Percentiles rank a stretch among this genome's conserved stretches.
phyloP scores from a whole-genome alignment of 37 sponge, comb jelly and placozoan genomes.

The Ianthella basta region DNA sequence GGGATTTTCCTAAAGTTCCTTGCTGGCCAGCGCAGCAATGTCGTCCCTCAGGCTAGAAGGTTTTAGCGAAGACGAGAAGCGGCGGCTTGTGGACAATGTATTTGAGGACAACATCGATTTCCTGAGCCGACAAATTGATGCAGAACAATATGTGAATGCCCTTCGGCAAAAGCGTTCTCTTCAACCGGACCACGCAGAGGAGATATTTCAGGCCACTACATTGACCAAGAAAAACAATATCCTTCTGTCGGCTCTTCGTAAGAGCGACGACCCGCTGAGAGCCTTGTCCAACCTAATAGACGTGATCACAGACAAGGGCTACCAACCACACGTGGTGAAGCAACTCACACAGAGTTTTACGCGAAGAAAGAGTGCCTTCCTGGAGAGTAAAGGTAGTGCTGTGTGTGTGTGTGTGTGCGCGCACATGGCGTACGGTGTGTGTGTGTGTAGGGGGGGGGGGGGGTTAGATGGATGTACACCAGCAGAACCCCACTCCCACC shows the following conservation, averaged over 20 bases:
- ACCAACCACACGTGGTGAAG: constrained; percentile 69
- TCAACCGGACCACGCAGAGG: neutral
- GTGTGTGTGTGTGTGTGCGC: no score
- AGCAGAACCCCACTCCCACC: no score
- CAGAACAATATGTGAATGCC: neutral
- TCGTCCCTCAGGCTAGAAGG: neutral
- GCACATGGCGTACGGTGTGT: no score
- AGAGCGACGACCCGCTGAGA: constrained; percentile 17
- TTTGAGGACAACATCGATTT: neutral
- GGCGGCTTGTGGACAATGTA: neutral
- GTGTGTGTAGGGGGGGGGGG: no score
- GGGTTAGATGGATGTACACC: no score
- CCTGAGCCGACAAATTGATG: neutral
- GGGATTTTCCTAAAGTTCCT: no score
- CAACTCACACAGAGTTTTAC: constrained; percentile 34
- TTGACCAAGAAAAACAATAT: neutral
- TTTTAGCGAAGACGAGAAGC: neutral
- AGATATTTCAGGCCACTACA: neutral
- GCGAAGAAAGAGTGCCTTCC: constrained; percentile 4
- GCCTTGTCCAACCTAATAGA: constrained; percentile 34
- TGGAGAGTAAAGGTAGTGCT: neutral
- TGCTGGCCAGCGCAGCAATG: neutral
- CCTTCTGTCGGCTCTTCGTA: neutral
- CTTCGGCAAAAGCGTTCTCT: neutral
- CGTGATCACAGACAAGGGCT: constrained; percentile 53